These are phyloP conservation scores for Actinernus sp. DNA, from an alignment of 92 coral and sea anemone genomes.

Conservation along the genomic window DNA sequence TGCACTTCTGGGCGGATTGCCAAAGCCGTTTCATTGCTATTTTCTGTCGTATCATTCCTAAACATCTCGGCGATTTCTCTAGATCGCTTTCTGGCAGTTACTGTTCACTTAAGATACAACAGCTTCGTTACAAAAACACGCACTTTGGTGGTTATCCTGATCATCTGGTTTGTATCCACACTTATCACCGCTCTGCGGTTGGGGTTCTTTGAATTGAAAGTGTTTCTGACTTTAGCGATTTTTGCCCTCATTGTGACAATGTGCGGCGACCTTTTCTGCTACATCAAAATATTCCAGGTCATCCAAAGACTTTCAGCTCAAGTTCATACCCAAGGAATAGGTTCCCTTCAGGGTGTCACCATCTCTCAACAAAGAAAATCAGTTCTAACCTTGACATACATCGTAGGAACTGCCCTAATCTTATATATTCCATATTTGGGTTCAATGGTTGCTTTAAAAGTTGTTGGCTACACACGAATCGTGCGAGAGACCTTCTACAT, in stretches of 20 bases:
- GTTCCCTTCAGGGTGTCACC: neutral
- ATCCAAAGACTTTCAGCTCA: too few relatives aligned
- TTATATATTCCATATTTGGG: neutral
- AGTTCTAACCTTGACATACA: neutral
- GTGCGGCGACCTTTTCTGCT: neutral
- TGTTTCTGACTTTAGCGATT: neutral
- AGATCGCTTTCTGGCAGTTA: conserved; percentile 7
- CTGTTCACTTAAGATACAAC: conserved; percentile 2
- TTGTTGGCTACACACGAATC: neutral
- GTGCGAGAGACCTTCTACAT: neutral
- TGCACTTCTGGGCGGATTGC: neutral
- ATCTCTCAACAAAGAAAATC: neutral
- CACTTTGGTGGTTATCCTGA: neutral
- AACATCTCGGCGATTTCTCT: conserved; percentile 1
- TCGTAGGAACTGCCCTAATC: neutral
- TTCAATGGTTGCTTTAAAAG: neutral
- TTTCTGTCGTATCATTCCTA: neutral
- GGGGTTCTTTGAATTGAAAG: neutral
- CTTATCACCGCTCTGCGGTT: neutral
- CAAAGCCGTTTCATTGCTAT: neutral
- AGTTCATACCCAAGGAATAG: too few relatives aligned
- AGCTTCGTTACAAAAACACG: conserved; percentile 2
- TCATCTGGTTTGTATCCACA: neutral
- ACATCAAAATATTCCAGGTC: too few relatives aligned
- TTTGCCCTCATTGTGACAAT: neutral